Evolutionary conservation across 2,888 invertebrate species (phyloP).

Genomic region (Erebia aethiops): DNA sequence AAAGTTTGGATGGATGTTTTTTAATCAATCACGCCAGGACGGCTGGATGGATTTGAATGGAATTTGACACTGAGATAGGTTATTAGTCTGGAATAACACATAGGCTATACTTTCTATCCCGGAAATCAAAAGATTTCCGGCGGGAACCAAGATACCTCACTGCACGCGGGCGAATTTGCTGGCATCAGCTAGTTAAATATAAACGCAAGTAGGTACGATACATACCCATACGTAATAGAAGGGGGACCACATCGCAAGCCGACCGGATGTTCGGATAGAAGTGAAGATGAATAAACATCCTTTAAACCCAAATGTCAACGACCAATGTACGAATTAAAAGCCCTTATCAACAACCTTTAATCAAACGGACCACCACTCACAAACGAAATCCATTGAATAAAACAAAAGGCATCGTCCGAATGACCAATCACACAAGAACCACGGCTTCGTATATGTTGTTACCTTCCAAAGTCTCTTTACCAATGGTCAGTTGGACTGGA

Average conservation of each 20-base stretch:
- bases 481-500: conserved; percentile 58
- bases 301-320: conserved; percentile 68
- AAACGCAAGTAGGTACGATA: neutral
- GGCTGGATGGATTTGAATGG: too few species aligned
- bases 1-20: too few species aligned
- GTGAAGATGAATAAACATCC: conserved; percentile 63
- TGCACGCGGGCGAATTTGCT: too few species aligned
- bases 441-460: conserved; percentile 26
- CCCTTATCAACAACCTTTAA: conserved; percentile 77
- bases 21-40: too few species aligned
- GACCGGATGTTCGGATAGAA: conserved; percentile 26
- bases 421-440: conserved; percentile 52
- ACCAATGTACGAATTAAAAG: conserved; percentile 65
- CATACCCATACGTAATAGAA: neutral
- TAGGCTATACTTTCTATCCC: too few species aligned
- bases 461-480: conserved; percentile 32
- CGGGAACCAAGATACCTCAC: too few species aligned
- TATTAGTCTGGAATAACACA: too few species aligned
- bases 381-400: conserved; percentile 72
- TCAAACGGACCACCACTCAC: conserved; percentile 75
- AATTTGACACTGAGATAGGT: too few species aligned
- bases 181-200: neutral
- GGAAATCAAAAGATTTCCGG: too few species aligned
- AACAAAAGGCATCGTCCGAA: conserved; percentile 63
- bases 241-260: neutral